Evolutionary conservation across 2,797 vertebrate species (phyloP), one percentile per base, ranked within the genome.

Genomic region (Spinibarbus caldwelli): DNA sequence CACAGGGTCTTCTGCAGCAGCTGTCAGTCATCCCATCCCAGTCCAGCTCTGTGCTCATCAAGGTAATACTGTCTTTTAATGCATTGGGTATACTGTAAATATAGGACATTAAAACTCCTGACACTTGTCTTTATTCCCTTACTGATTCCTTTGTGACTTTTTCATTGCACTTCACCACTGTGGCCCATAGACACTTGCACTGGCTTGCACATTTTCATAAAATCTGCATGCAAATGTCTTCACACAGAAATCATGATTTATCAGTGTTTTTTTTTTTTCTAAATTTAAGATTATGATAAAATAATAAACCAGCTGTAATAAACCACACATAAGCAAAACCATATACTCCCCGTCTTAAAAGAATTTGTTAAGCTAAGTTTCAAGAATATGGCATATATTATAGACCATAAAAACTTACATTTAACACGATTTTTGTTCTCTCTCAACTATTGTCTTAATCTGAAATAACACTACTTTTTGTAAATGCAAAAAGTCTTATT

Each of bases 1-100:
- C 96, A 2, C 96, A 96, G 78, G 95, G 96, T n/a, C 96, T 98
- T 87, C 93, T 97, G 89, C 95, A 97, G 91, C 96, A 96, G 90
- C 94, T 97, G 86, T 95, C 94, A 2, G 86, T 95, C 6, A 90
- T 96, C 45, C 93, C 94, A 0, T 90, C 92, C 1, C 93, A 95
- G 91, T 96, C 96, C 88, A 96, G 94, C 91, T 93, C 90, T 72
- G 92, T 94, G 91, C 94, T 96, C 83, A 90, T 96, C 80, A 95
- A 96, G 94, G 95, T 95, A 86, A 91, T 83, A 72, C 7, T 70
- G 31, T 7, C 62, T 23, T 80, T 31, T 52, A 34, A 31, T 82
- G 62, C 29, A 43, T 26, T n/a, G 19, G 57, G 29, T 57, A 68
- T 29, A n/a, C n/a, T n/a, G n/a, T n/a, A 41, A 34, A 23, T 49